Evolutionary conservation across 2,888 invertebrate species (phyloP).

Genomic region (Epistrophe eligans): DNA sequence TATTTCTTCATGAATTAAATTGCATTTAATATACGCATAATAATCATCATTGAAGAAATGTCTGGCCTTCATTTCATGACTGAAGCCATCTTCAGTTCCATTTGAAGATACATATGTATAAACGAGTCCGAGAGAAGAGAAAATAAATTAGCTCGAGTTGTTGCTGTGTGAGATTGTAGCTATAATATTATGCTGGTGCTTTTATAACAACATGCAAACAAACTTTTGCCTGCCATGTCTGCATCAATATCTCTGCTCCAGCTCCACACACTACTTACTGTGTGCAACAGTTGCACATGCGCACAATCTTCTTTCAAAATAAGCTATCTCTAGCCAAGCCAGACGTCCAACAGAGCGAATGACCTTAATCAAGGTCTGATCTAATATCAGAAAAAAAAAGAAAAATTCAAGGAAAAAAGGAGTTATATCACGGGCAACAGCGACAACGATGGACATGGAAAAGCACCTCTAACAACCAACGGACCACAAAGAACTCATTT

Average conservation of each 20-base stretch:
- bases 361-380: slow-evolving; percentile 76
- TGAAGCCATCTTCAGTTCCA: slow-evolving; percentile 34
- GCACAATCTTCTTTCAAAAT: slow-evolving; percentile 20
- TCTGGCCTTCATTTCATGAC: slow-evolving; percentile 45
- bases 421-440: slow-evolving; percentile 51
- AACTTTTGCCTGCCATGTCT: slow-evolving; percentile 43
- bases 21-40: slow-evolving; percentile 37
- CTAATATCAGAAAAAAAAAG: slow-evolving; percentile 57
- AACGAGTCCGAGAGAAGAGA: slow-evolving; percentile 27
- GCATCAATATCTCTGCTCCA: slow-evolving; percentile 27
- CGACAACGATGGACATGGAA: slow-evolving; percentile 9
- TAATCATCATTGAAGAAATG: slow-evolving; percentile 51
- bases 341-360: slow-evolving; percentile 74
- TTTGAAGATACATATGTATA: slow-evolving; percentile 5
- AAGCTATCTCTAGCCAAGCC: slow-evolving; percentile 60
- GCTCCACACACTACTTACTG: neutral
- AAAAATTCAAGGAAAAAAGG: slow-evolving; percentile 28
- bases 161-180: neutral
- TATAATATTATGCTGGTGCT: neutral
- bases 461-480: slow-evolving; percentile 65
- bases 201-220: slow-evolving; percentile 60
- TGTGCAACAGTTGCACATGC: slow-evolving; percentile 38
- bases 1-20: slow-evolving; percentile 41
- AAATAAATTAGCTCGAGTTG: slow-evolving; percentile 46
- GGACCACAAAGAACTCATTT: slow-evolving; percentile 64